Base-by-base conservation (phyloP, 2,797 vertebrate species). In the Sebastes ruberrimus region DNA sequence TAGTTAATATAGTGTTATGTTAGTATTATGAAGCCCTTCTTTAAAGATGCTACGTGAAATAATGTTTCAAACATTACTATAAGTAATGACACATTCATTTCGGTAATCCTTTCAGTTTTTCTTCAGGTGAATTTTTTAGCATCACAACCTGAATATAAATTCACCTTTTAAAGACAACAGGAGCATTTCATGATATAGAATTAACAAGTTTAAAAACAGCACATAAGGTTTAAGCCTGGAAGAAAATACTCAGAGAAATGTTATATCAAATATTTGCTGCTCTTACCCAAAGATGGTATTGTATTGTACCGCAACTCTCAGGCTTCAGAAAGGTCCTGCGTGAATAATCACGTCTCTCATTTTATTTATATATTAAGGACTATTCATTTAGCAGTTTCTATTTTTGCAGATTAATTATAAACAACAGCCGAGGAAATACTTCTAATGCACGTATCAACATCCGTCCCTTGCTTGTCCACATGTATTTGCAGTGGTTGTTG, bases 291-390 rank as follows among this genome's bases (percentile, higher is more conserved):
- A 85, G 69, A 87, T 52, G 62, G 22, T 83, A 86, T 87, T 69
- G 57, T 84, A 61, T 88, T 61, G 1, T 74, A 64, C 71, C 28
- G 9, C 55, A 79, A 57, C 28, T 73, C 66, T 86, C 49, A 66
- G 77, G 69, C 78, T 83, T 81, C 60, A 71, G 57, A 78, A 76
- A 79, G 71, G 73, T 78, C 66, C 71, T 22, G 22, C 53, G 6
- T 33, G 57, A 75, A 83, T 74, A 23, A 77, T 52, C 33, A 55
- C 60, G 22, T 76, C 25, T 66, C 27, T 78, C 14, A 71, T 63
- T 80, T 82, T 88, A 90, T 91, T 88, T 92, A 92, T 89, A 80
- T 68, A 60, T 32, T 88, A 71, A n/a, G 46, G 63, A 65, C 27
- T 78, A 60, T 74, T 78, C 74, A 53, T 83, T 86, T 16, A 61